Evolutionary conservation across 2,113 vertebrate genomes (phyloP), one percentile per base, ranked within the genome.

Genomic region (Ceratotherium simum): DNA sequence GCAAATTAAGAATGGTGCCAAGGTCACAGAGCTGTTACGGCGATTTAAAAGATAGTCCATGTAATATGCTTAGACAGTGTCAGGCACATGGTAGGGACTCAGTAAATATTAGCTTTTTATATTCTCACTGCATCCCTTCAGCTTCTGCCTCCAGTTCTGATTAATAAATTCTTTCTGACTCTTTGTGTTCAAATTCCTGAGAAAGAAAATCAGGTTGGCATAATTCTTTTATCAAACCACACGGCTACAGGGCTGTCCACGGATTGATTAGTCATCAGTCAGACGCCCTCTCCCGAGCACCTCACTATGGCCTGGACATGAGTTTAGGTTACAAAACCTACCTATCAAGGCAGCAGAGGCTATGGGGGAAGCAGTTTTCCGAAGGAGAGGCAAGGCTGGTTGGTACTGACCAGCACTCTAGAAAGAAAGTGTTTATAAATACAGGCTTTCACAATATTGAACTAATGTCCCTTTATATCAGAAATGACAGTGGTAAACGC

Each of bases 121-220:
- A 75, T 73, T 69, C 20, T 96, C 42, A 64, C 13, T 8, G 25
- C 54, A 90, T 46, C 17, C 25, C 39, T 88, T 96, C 10, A 83
- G 90, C 14, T 48, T 90, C 42, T 94, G 42, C 14, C 31, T 96
- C 67, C 3, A 36, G 23, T 95, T 90, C 29, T 72, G 10, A 73
- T 5, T 46, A 54, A 14, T 54, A 82, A 82, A 79, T 76, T 81
- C 58, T 78, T 91, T 78, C 25, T 83, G 51, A 83, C 29, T 64
- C 46, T 90, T 16, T 96, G 7, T 90, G 69, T 36, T 96, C 56
- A 94, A 87, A 96, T 84, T 92, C 25, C 76, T 91, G 46, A 81
- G 48, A 91, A 89, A 80, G 29, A 80, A 84, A 91, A 81, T 85
- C 4, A n/a, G 11, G 25, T 60, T 91, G 3, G 6, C 29, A 65